Percentiles rank a stretch among this genome's conserved stretches.
Conservation (phyloP, 1,140 invertebrate species). For the Penaeus indicus region DNA sequence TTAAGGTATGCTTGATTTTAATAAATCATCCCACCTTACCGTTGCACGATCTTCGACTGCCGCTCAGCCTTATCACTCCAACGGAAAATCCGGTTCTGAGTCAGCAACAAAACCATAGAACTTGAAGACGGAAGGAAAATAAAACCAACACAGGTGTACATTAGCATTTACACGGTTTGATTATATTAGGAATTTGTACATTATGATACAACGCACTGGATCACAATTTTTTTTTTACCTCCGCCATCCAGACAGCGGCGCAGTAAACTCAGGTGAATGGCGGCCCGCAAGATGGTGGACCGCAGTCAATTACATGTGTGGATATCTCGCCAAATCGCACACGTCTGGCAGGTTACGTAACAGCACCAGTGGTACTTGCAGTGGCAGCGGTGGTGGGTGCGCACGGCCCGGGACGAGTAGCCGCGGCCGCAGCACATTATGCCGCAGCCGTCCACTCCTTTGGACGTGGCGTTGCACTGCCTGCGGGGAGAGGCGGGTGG, state of each 20-base stretch:
- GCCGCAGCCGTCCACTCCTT: constrained; percentile 84
- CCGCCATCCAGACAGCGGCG: not conserved
- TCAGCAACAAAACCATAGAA: no score
- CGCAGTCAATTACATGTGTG: constrained; percentile 78
- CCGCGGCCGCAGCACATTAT: constrained; percentile 87
- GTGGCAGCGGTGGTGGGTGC: constrained; percentile 82
- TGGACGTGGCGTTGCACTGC: constrained; percentile 83
- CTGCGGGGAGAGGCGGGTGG: constrained; percentile 69
- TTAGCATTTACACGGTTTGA: not conserved
- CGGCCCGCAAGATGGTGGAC: not conserved
- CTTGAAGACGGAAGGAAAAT: no score
- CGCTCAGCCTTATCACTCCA: no score
- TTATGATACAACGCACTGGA: not conserved
- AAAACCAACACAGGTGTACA: no score
- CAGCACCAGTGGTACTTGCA: constrained; percentile 94
- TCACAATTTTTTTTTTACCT: not conserved
- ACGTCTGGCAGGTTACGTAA: constrained; percentile 89
- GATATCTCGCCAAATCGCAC: constrained; percentile 77
- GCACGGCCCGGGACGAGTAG: constrained; percentile 79
- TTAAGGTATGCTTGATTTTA: no score
- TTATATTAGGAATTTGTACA: constrained; percentile 6
- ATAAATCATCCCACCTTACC: no score
- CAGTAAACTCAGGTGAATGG: not conserved
- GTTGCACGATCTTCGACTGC: no score
- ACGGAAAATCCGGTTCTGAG: no score